Conservation (phyloP, 2,113 vertebrate species). For the Scytalopus superciliaris region DNA sequence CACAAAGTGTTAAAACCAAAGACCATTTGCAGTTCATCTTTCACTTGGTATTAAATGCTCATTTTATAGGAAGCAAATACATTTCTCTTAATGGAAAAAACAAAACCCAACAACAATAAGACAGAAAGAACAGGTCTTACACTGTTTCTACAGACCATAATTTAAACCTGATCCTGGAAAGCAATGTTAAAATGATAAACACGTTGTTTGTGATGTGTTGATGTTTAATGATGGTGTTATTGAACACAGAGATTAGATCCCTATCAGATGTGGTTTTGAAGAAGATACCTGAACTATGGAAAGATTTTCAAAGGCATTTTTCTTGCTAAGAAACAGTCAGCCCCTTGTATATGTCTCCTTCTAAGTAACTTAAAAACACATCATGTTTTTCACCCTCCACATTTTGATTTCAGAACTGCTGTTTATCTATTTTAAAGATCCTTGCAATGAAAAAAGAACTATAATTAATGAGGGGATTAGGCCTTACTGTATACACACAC, state of each 20-base stretch:
- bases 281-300: slow-evolving; percentile 69
- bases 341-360: slow-evolving; percentile 1
- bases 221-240: slow-evolving; percentile 83
- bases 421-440: slow-evolving; percentile 56
- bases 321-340: slow-evolving; percentile 78
- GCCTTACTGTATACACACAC: neutral
- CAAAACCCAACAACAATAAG: neutral
- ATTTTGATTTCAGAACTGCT: slow-evolving; percentile 43
- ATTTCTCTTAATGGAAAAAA: neutral
- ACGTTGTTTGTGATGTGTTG: slow-evolving; percentile 74
- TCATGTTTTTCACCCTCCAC: slow-evolving; percentile 52
- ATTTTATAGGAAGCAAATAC: slow-evolving; percentile 12
- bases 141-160: slow-evolving; percentile 47
- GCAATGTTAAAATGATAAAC: slow-evolving; percentile 80
- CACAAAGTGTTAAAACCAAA: slow-evolving; percentile 34
- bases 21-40: slow-evolving; percentile 6
- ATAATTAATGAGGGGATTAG: slow-evolving; percentile 42
- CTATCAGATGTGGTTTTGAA: slow-evolving; percentile 83
- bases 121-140: neutral
- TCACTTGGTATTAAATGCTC: slow-evolving; percentile 31
- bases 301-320: slow-evolving; percentile 78
- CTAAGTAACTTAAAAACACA: slow-evolving; percentile 72
- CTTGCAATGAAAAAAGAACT: neutral
- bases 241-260: slow-evolving; percentile 82
- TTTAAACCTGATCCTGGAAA: slow-evolving; percentile 66